Percentiles rank a stretch among this genome's conserved stretches.
phyloP scores from a whole-genome alignment of 2,113 vertebrate species.

The Perognathus longimembris region DNA sequence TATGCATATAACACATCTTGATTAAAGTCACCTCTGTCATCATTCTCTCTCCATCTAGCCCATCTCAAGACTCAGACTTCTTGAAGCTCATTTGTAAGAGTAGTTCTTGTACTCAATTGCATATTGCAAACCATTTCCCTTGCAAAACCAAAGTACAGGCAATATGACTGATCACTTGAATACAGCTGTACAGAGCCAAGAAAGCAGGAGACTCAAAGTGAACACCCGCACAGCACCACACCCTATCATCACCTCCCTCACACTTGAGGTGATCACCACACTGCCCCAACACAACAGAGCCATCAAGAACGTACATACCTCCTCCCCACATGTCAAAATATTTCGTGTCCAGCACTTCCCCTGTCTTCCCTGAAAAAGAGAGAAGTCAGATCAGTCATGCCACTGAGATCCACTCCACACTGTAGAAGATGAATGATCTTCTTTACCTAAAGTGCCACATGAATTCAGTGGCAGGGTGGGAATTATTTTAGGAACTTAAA shows the following conservation, averaged over 20 bases:
- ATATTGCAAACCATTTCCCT: neutral
- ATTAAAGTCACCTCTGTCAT: too few species aligned
- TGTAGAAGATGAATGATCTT: neutral
- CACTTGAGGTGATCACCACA: too few species aligned
- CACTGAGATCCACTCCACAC: neutral
- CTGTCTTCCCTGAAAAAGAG: constrained; percentile 91
- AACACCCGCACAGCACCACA: neutral
- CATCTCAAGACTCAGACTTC: too few species aligned
- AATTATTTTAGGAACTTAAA: constrained; percentile 23
- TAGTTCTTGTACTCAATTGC: neutral
- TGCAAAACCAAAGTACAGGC: neutral
- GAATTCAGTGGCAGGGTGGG: neutral
- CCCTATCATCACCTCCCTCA: too few species aligned
- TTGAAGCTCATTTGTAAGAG: too few species aligned
- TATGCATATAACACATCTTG: too few species aligned
- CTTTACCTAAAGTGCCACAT: neutral
- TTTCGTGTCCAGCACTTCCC: constrained; percentile 88
- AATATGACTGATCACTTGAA: neutral
- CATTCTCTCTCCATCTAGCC: too few species aligned
- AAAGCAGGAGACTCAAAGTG: neutral
- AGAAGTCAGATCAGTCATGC: constrained; percentile 36
- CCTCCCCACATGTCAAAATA: constrained; percentile 97
- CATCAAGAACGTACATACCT: constrained; percentile 87
- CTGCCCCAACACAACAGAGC: neutral
- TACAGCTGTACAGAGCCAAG: neutral